These are phyloP conservation scores for Chirona hameri DNA, from an alignment of 2,888 invertebrate species.

Conservation along the genomic window DNA sequence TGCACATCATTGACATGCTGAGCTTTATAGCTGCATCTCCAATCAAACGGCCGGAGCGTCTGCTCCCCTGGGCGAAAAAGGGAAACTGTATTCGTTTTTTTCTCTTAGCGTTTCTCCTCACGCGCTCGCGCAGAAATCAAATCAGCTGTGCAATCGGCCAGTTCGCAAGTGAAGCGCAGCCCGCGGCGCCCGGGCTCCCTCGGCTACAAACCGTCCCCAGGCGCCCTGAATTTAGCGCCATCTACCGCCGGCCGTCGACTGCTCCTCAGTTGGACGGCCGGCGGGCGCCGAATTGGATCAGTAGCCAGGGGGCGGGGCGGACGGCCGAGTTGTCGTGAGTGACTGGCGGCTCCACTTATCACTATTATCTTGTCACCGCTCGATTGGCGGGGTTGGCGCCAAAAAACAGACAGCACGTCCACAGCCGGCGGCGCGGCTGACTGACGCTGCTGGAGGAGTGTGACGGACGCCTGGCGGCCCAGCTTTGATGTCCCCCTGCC, in stretches of 20 bases:
- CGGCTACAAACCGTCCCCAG: not conserved
- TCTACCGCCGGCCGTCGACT: not conserved
- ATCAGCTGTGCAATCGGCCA: not conserved
- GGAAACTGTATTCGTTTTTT: not conserved
- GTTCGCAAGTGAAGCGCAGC: not conserved
- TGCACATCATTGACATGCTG: not conserved
- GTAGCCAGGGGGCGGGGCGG: not conserved
- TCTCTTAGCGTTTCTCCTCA: not conserved
- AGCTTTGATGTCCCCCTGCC: not conserved
- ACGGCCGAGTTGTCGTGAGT: not conserved
- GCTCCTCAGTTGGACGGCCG: not conserved
- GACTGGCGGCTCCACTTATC: not conserved
- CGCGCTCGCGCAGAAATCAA: not conserved
- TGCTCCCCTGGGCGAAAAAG: not conserved
- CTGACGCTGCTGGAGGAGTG: not conserved
- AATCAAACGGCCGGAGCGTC: not conserved
- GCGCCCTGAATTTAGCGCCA: not conserved
- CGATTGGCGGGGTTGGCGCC: not conserved
- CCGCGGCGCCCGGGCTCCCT: not conserved
- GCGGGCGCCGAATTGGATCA: not conserved
- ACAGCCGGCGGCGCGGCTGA: not conserved
- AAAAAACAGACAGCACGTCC: not conserved
- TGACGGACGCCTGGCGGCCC: not conserved
- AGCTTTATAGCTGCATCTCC: not conserved
- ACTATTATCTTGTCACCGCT: slow-evolving; percentile 9